A percentile compares a stretch with the other conserved stretches of the same genome.
These are phyloP conservation scores for Margarornis squamiger DNA, from an alignment of 2,797 vertebrate genomes.

Conservation along the genomic window DNA sequence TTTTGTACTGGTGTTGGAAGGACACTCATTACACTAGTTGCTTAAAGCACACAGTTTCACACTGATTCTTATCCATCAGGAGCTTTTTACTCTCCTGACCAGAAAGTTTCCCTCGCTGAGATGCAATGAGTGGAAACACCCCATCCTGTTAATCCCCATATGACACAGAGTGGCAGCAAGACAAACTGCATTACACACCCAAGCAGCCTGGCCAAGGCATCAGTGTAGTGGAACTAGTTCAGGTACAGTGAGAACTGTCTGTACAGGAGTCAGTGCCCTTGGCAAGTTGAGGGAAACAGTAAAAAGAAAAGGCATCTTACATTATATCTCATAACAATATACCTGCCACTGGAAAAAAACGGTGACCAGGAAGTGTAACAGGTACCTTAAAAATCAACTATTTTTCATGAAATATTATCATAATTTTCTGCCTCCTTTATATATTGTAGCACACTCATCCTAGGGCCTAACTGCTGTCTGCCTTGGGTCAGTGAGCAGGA, in stretches of 20 bases:
- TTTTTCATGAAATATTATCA: not conserved
- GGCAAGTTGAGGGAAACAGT: not conserved
- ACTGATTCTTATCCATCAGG: not conserved
- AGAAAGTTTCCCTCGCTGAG: not conserved
- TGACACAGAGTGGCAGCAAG: not conserved
- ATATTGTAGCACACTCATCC: not conserved
- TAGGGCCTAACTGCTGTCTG: not conserved
- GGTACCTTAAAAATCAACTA: not conserved
- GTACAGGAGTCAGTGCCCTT: not conserved
- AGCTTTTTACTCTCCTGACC: not conserved
- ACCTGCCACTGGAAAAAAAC: not conserved
- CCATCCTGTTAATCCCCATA: not conserved
- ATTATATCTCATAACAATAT: not conserved
- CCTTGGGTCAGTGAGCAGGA: not conserved
- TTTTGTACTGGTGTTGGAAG: not conserved
- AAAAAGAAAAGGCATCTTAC: not conserved
- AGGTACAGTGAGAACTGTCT: not conserved
- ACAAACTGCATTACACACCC: not conserved
- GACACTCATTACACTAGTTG: not conserved
- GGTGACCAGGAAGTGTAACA: not conserved
- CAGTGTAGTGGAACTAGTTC: not conserved
- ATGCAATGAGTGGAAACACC: not conserved
- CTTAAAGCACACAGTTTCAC: not conserved
- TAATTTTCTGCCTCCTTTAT: not conserved
- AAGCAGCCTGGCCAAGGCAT: not conserved